A percentile compares a stretch with the other conserved stretches of the same genome.
phyloP scores from a whole-genome alignment of 2,888 invertebrate genomes.

The Hylaea fasciaria region DNA sequence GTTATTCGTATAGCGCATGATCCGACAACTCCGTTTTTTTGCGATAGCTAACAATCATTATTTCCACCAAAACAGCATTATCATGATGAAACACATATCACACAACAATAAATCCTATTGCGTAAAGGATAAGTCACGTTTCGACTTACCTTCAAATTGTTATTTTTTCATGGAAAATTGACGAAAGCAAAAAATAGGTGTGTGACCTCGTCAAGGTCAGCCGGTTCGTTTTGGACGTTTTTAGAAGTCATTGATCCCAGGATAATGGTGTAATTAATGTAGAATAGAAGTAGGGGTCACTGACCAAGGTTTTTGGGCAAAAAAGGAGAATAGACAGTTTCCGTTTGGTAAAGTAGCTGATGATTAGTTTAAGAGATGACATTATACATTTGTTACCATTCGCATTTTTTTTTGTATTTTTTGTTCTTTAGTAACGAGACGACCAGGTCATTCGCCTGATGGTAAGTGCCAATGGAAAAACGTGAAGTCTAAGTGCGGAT shows the following conservation, averaged over 20 bases:
- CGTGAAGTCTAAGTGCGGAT: no score
- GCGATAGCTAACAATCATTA: constrained; percentile 25
- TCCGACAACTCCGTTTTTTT: neutral
- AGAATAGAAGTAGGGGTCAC: constrained; percentile 46
- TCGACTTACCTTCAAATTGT: constrained; percentile 8
- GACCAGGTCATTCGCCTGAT: no score
- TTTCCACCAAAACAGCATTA: constrained; percentile 31
- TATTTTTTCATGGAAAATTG: constrained; percentile 34
- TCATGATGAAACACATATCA: constrained; percentile 9
- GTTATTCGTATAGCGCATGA: constrained; percentile 11
- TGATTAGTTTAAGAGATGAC: constrained; percentile 3
- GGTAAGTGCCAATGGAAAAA: no score
- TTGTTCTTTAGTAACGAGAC: no score
- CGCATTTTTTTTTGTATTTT: neutral
- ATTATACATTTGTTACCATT: neutral
- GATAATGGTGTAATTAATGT: constrained; percentile 67
- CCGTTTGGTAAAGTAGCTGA: constrained; percentile 27
- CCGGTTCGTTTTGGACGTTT: constrained; percentile 39
- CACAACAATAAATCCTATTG: constrained; percentile 18
- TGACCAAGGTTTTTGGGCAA: constrained; percentile 33
- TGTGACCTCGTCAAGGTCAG: constrained; percentile 66
- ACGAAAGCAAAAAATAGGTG: constrained; percentile 39
- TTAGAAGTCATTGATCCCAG: constrained; percentile 52
- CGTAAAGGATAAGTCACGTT: constrained; percentile 20
- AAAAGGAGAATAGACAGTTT: constrained; percentile 28